Evolutionary conservation across 1,140 invertebrate genomes (phyloP).

Genomic region (Drosophila melanica): DNA sequence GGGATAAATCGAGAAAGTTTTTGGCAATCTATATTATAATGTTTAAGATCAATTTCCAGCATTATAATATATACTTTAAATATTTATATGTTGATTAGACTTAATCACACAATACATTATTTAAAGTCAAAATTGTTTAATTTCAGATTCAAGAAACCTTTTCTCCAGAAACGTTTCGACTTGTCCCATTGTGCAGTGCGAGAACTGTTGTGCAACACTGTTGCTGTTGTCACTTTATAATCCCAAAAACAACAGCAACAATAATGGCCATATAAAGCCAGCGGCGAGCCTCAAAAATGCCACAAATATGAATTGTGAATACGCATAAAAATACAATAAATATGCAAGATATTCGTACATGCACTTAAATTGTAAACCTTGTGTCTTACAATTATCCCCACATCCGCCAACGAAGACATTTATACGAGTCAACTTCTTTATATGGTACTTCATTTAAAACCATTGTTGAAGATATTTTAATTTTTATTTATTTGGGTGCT

Average conservation of each 20-base stretch:
- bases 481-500: no score
- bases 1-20: neutral
- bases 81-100: no score
- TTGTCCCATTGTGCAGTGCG: neutral
- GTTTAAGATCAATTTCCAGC: no score
- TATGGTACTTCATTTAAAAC: neutral
- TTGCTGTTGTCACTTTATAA: constrained; percentile 20
- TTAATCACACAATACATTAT: neutral
- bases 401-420: neutral
- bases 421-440: neutral
- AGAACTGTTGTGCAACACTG: neutral
- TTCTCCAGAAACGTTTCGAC: no score
- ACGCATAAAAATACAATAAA: neutral
- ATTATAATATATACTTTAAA: no score
- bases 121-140: neutral
- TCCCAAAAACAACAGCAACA: constrained; percentile 12
- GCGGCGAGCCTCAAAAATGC: constrained; percentile 7
- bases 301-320: constrained; percentile 11
- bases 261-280: constrained; percentile 19
- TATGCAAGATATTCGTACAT: neutral
- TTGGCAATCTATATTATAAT: neutral
- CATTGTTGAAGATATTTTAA: neutral
- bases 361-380: neutral
- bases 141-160: neutral
- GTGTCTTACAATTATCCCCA: neutral